Base-by-base conservation (phyloP, 2,113 vertebrate species). In the Verasper variegatus region DNA sequence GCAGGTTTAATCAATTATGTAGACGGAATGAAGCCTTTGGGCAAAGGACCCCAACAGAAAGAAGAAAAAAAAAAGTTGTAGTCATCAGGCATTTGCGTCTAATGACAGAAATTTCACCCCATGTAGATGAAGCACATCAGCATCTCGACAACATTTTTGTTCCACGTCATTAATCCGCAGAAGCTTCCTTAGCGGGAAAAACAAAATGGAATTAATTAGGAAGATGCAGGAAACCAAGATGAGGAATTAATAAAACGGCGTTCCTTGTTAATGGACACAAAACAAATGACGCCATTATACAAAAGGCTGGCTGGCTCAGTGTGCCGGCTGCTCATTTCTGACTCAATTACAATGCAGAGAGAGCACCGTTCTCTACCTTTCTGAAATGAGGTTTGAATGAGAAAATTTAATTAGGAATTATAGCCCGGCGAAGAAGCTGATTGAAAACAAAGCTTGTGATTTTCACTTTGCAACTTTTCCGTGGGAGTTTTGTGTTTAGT, bases 121-220 rank as follows among this genome's bases (percentile, higher is more conserved):
- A 89, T 91, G 84, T 92, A 91, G 92, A 95, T 87, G 88, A 81
- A 94, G 87, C 92, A 95, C 95, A 95, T 96, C 94, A 93, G 87
- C 84, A 80, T 90, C 86, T 92, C 89, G 74, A 93, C 91, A 94
- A 91, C 82, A 87, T 85, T 93, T 94, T 89, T 86, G 93, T 96
- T 95, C 93, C 91, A 93, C 92, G 83, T 89, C 91, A 94, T 96
- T 96, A 95, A 93, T 93, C 95, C 92, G 91, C 93, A 93, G 90
- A 93, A 94, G 94, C 93, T 92, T 95, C 88, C 90, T 93, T 83
- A 91, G 90, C 62, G 71, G 92, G 94, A 91, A 92, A 94, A 95
- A 94, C 90, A 94, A 91, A 90, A 95, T 93, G 92, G 94, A 95
- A 92, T 93, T 95, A 96, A 96, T 95, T 93, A 95, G 83, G 87